Percentiles rank a stretch among this genome's conserved stretches.
Evolutionary conservation across 2,113 vertebrate genomes (phyloP).

Genomic region (Sinocyclocheilus anophthalmus): DNA sequence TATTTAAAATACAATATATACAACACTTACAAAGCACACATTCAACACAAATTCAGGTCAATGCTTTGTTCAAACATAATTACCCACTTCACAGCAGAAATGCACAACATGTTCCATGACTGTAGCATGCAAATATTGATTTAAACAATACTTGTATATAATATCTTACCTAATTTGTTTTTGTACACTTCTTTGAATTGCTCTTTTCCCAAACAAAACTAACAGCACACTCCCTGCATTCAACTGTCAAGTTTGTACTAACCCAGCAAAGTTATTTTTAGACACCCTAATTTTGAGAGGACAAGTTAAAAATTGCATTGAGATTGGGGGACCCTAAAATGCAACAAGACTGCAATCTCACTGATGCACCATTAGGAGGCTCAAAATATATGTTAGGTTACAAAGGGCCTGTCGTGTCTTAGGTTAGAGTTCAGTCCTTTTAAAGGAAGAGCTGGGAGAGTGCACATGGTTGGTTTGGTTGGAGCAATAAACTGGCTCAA

Average conservation of each 20-base stretch:
- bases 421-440: neutral
- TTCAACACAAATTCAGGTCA: slow-evolving; percentile 12
- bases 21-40: slow-evolving; percentile 24
- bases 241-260: slow-evolving; percentile 7
- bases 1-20: slow-evolving; percentile 39
- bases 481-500: slow-evolving; percentile 16
- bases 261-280: slow-evolving; percentile 28
- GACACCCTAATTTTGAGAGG: slow-evolving; percentile 7
- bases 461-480: slow-evolving; percentile 18
- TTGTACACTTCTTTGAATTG: neutral
- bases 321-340: neutral
- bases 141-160: slow-evolving; percentile 38
- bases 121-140: slow-evolving; percentile 29
- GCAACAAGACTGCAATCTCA: neutral
- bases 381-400: neutral
- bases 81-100: slow-evolving; percentile 33
- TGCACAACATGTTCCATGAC: neutral
- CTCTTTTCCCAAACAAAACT: slow-evolving; percentile 9
- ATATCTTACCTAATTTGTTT: slow-evolving; percentile 20
- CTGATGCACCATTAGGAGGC: neutral
- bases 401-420: neutral
- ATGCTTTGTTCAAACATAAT: slow-evolving; percentile 25
- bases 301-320: neutral
- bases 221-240: slow-evolving; percentile 8
- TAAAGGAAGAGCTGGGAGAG: neutral